These are phyloP conservation scores for Athrips mouffetella DNA, from an alignment of 2,888 invertebrate genomes.

Conservation along the genomic window DNA sequence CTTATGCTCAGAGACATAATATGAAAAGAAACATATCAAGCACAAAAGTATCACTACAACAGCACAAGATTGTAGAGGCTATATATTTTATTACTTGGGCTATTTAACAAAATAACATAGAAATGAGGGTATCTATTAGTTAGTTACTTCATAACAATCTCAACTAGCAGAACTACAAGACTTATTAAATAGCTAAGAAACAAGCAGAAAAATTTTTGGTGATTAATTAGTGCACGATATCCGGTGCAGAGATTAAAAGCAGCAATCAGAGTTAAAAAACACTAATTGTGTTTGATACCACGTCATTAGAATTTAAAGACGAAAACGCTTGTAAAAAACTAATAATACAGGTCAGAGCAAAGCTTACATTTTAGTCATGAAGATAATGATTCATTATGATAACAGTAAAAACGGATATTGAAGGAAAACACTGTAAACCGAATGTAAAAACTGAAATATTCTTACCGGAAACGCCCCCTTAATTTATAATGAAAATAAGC, in stretches of 20 bases:
- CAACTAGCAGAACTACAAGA: too few species aligned
- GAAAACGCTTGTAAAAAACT: not conserved
- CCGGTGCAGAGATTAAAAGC: not conserved
- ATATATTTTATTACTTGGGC: too few species aligned
- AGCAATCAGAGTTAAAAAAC: not conserved
- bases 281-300: not conserved
- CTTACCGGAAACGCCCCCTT: conserved; percentile 46
- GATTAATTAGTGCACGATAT: not conserved
- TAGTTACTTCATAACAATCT: too few species aligned
- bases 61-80: too few species aligned
- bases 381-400: conserved; percentile 7
- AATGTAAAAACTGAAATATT: conserved; percentile 2
- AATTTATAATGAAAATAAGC: conserved; percentile 6
- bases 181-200: too few species aligned
- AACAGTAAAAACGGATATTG: not conserved
- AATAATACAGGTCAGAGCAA: not conserved
- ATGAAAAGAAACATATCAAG: too few species aligned
- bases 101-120: too few species aligned
- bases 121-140: too few species aligned
- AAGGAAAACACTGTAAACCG: conserved; percentile 17
- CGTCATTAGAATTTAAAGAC: not conserved
- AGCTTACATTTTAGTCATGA: not conserved
- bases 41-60: too few species aligned
- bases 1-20: too few species aligned
- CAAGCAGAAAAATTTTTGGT: not conserved